These are phyloP conservation scores for Ophion ventricosus DNA, from an alignment of 2,888 invertebrate genomes.

Conservation along the genomic window DNA sequence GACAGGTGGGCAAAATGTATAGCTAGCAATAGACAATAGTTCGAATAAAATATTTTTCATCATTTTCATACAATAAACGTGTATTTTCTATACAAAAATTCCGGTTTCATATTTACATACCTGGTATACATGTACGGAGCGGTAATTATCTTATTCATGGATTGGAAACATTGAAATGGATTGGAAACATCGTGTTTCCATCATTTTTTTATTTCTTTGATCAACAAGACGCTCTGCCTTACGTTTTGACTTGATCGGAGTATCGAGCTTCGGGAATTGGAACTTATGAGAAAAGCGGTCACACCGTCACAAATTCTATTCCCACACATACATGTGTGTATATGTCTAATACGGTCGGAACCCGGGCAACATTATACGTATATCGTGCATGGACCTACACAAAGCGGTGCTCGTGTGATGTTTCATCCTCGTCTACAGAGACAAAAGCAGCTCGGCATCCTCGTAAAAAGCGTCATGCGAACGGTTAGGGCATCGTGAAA, in stretches of 20 bases:
- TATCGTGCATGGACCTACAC: conserved; percentile 31
- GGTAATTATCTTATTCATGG: too few relatives aligned
- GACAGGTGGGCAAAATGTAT: too few relatives aligned
- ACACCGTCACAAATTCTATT: conserved; percentile 53
- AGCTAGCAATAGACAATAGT: too few relatives aligned
- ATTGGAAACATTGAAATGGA: too few relatives aligned
- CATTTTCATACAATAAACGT: too few relatives aligned
- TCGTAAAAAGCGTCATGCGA: conserved; percentile 60
- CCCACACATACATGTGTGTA: background rate
- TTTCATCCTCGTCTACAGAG: conserved; percentile 38
- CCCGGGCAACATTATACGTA: conserved; percentile 5
- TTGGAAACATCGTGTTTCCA: too few relatives aligned
- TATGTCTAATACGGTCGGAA: background rate
- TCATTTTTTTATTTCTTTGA: background rate
- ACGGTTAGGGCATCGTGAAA: conserved; percentile 70
- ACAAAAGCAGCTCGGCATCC: conserved; percentile 55
- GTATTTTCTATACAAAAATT: too few relatives aligned
- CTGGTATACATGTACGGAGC: too few relatives aligned
- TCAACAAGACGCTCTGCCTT: background rate
- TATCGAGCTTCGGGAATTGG: background rate
- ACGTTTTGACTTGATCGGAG: background rate
- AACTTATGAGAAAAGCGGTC: conserved; percentile 25
- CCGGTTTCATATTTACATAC: too few relatives aligned
- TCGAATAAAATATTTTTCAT: too few relatives aligned
- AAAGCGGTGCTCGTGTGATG: conserved; percentile 49